Base-by-base conservation (phyloP, 2,888 invertebrate species). In the Apamea sordens region DNA sequence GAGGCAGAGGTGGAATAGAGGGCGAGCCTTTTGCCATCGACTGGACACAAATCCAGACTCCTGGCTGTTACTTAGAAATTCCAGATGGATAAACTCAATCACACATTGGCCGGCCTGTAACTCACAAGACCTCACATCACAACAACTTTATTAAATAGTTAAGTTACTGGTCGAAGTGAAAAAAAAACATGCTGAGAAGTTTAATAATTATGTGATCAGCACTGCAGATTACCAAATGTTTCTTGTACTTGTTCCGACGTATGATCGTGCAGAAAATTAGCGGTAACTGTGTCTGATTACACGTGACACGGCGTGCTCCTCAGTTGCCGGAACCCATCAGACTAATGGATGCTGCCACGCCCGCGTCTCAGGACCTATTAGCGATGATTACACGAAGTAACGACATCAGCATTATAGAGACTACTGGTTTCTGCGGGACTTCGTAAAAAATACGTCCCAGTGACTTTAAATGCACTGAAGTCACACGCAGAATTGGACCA, bases 261-360 rank as follows among this genome's bases (percentile, higher is more conserved):
- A 76, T 76, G 70, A 76, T 71, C 36, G 41, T 64, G 72, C 73
- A 71, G 71, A 78, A 76, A 82, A 82, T 81, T 69, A 15, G 63
- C 77, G 21, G 59, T 75, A 76, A 71, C 47, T 73, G 64, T 59
- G 32, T 68, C 70, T 77, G 80, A 83, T 86, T 76, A 75, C 80
- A 72, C 53, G 65, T 79, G 78, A 70, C 79, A 53, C 56, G 28
- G 56, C 64, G n/a, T 79, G 61, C 68, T 79, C 73, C 72, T 68
- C 68, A 47, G 67, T 73, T 86, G 86, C 83, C 73, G 86, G 86
- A 80, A 83, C 74, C 65, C 77, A 77, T 85, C 82, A 63, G n/a
- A 1, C 63, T 85, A 85, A 85, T 85, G 86, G 76, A 41, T 2
- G 72, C 84, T 68, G 84, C 71, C 86, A 75, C 85, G 76, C 79